Evolutionary conservation across 2,888 invertebrate genomes (phyloP), one percentile per base, ranked within the genome.

Genomic region (Drosophila buzzatii): DNA sequence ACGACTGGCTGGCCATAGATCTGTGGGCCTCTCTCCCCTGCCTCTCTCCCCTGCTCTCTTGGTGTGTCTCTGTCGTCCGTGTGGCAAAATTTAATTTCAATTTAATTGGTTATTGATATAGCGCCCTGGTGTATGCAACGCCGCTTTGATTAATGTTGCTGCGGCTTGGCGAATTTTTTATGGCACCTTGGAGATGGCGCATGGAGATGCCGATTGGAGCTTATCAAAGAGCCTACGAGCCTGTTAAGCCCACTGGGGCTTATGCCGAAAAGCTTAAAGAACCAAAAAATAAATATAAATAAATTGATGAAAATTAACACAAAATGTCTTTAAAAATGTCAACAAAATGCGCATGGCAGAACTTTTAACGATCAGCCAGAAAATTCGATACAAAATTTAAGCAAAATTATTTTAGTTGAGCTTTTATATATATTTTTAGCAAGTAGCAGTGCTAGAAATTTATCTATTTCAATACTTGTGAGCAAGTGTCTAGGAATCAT

Each of bases 21-120:
- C 60, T 62, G 61, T 39, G 41, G 9, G 55, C 49, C 65, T 55
- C 66, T 65, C 20, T 51, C 37, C 58, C 60, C 58, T 39, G 49
- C 47, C 58, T 44, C 52, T 35, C 42, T 35, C 23, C 9, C 0
- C 37, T 23, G 14, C 35, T 20, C 1, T 12, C 18, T 31, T 2
- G 18, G 18, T 20, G 35, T 16, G 20, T 53, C 63, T 55, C 53
- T 59, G 59, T 31, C 62, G 61, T 39, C 64, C 62, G 73, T 65
- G 70, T 63, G 85, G 89, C 77, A 70, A 85, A 89, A 85, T 85
- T 85, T 85, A 85, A 85, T 85, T 85, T 85, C 89, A 85, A 85
- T 89, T 85, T 89, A 85, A 85, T 85, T 85, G 85, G 85, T 89
- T 85, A 85, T 89, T 87, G 85, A 85, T 85, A 85, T 71, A 89